Evolutionary conservation across 2,888 invertebrate genomes (phyloP).

Genomic region (Cryptocheilus praepositus): DNA sequence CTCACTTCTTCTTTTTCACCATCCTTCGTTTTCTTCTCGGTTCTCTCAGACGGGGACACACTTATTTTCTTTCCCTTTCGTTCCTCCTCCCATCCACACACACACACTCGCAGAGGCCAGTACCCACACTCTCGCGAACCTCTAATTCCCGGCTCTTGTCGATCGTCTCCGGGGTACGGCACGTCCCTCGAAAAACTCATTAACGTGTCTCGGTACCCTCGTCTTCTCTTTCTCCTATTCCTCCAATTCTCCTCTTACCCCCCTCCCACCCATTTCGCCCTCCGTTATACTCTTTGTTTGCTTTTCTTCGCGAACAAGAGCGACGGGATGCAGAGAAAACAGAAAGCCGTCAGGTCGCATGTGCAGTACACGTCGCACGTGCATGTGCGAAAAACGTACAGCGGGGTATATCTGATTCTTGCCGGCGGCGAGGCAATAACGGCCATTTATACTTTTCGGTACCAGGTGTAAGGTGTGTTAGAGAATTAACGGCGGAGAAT

Average conservation of each 20-base stretch:
- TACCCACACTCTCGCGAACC: slow-evolving; percentile 34
- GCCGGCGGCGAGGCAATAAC: too few species aligned
- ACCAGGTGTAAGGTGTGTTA: too few species aligned
- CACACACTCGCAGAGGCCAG: slow-evolving; percentile 25
- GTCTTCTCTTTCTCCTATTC: slow-evolving; percentile 20
- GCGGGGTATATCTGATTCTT: too few species aligned
- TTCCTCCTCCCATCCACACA: slow-evolving; percentile 16
- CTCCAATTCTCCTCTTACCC: slow-evolving; percentile 12
- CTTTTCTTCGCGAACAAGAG: neutral
- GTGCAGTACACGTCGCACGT: too few species aligned
- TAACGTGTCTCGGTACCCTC: slow-evolving; percentile 66
- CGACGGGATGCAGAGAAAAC: neutral
- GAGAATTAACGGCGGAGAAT: too few species aligned
- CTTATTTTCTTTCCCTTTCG: slow-evolving; percentile 22
- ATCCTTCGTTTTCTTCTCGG: slow-evolving; percentile 14
- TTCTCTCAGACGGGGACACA: slow-evolving; percentile 11
- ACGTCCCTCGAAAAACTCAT: slow-evolving; percentile 73
- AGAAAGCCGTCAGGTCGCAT: too few species aligned
- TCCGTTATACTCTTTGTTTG: neutral
- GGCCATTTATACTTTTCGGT: too few species aligned
- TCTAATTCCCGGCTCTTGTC: slow-evolving; percentile 68
- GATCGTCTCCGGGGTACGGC: slow-evolving; percentile 66
- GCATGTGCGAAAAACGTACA: too few species aligned
- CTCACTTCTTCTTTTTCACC: slow-evolving; percentile 23
- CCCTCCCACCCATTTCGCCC: slow-evolving; percentile 14